Conservation (phyloP, 2,888 invertebrate genomes). For the Lasioglossum figueresi region DNA sequence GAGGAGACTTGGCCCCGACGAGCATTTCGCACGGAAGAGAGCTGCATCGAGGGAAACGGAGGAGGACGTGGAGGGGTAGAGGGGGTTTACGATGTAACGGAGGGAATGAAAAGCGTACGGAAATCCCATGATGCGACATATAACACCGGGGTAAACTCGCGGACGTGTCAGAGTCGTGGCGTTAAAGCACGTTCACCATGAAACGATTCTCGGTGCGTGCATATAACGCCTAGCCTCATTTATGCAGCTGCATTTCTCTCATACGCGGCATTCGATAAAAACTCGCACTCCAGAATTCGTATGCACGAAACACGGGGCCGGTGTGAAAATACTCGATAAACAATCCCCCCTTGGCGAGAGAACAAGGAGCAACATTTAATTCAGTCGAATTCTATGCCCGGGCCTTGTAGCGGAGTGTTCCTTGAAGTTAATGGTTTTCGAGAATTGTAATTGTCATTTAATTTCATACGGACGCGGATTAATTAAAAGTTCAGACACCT, state of each 20-base stretch:
- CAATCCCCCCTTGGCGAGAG: neutral
- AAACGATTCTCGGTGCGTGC: conserved; percentile 50
- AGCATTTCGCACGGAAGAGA: conserved; percentile 44
- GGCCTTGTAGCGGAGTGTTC: neutral
- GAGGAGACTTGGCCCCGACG: conserved; percentile 34
- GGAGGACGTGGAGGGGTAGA: neutral
- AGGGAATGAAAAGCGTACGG: conserved; percentile 64
- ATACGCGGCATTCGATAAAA: conserved; percentile 45
- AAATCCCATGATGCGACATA: conserved; percentile 67
- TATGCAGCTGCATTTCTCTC: conserved; percentile 60
- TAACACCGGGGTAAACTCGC: conserved; percentile 66
- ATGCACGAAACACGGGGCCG: conserved; percentile 7
- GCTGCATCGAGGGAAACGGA: conserved; percentile 17
- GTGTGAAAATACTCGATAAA: conserved; percentile 30
- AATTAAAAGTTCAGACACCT: neutral
- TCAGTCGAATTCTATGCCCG: neutral
- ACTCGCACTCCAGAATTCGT: conserved; percentile 11
- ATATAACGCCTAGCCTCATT: conserved; percentile 58
- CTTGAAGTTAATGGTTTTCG: neutral
- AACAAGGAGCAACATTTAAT: conserved; percentile 12
- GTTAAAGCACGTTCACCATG: conserved; percentile 69
- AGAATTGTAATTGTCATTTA: neutral
- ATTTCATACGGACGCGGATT: neutral
- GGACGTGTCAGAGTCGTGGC: conserved; percentile 64
- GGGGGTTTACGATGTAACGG: conserved; percentile 59